These are phyloP conservation scores for Thunnus maccoyii DNA, from an alignment of 2,113 vertebrate genomes.

Conservation along the genomic window DNA sequence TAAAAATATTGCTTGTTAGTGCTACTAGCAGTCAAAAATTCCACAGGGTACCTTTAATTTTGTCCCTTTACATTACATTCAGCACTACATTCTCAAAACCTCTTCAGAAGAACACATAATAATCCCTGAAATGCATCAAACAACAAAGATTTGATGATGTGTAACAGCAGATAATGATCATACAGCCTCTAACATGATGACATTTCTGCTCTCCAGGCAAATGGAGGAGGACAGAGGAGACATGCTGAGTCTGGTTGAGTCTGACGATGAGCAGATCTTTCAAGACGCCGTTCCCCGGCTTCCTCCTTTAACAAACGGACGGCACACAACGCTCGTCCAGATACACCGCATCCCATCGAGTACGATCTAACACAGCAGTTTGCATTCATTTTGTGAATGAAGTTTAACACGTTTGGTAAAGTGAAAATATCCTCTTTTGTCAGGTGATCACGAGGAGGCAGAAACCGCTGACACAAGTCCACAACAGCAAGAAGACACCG, in stretches of 20 bases:
- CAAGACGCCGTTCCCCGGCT: conserved; percentile 73
- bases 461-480: conserved; percentile 33
- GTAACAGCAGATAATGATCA: background rate
- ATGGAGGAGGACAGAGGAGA: conserved; percentile 79
- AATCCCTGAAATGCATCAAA: background rate
- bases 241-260: conserved; percentile 92
- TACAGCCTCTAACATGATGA: background rate
- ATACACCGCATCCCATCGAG: conserved; percentile 82
- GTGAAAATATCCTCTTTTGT: background rate
- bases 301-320: conserved; percentile 75
- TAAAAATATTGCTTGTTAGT: no score
- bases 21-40: no score
- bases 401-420: background rate
- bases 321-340: conserved; percentile 79
- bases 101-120: background rate
- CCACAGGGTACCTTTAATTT: background rate
- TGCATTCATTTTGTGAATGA: fast-evolving
- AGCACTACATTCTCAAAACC: background rate
- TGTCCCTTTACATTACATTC: no score
- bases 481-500: conserved; percentile 58
- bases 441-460: conserved; percentile 70
- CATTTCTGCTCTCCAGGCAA: conserved; percentile 49
- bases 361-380: conserved; percentile 29
- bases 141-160: background rate
- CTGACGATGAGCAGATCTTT: conserved; percentile 87